Base-by-base conservation (phyloP, 2,888 invertebrate genomes). In the Galerucella nymphaeae region DNA sequence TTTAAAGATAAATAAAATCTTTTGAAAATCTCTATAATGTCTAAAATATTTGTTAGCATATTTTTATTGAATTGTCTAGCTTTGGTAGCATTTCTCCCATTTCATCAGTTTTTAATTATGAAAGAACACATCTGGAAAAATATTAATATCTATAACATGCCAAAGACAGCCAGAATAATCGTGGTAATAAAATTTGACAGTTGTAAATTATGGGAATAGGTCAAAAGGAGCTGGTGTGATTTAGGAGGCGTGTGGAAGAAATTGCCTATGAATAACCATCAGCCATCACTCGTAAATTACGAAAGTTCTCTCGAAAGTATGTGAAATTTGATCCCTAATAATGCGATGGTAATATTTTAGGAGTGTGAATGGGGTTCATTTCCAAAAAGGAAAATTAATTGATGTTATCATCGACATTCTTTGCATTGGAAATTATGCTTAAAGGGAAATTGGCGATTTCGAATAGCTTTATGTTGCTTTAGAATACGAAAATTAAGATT, bases 241-340 rank as follows among this genome's bases (percentile, higher is more conserved):
- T 81, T 81, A 82, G 78, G 77, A 73, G 78, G 79, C 79, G 80
- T 80, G 82, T 80, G 79, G 79, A 81, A 78, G 78, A 79, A 81
- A 82, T 81, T 78, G 81, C 79, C 80, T 81, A 83, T 81, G 82
- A 83, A 82, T 83, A 83, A 82, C 82, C 74, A 69, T 69, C 76
- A 82, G 75, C 82, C 80, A 80, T 82, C 81, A 78, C 69, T 80
- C 82, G 79, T 84, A 84, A 84, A 84, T 84, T 83, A 84, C 77
- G 80, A 80, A 83, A 82, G 81, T 38, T 83, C 83, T 82, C 80
- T 82, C 81, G 80, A 77, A 83, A 83, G 81, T 79, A 79, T 81
- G 79, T 84, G 84, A 84, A 84, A 84, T 83, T 82, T 83, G 84
- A 84, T 80, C 82, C 82, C 79, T 73, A 69, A 78, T 81, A 82